Base-by-base conservation (phyloP, 2,888 invertebrate species). In the Eudasyphora cyanicolor region DNA sequence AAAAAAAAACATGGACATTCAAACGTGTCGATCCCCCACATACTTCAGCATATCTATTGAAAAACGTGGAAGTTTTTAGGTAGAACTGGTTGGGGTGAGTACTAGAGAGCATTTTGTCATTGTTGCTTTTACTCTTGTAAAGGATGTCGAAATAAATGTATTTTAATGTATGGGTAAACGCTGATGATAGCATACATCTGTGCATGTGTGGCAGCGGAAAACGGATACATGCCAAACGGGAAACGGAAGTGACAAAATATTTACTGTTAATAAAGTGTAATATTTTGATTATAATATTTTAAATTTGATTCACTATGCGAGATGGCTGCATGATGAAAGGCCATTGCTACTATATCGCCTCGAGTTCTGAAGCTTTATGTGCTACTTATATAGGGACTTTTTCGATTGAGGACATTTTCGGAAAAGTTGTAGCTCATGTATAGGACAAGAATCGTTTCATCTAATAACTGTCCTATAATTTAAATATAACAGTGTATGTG, bases 221-320 rank as follows among this genome's bases (percentile, higher is more conserved):
- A 51, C 84, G 84, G 84, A 84, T 78, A 67, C 78, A 51, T 57
- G 42, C 54, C 60, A 71, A 85, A 69, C 84, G 84, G 84, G 73
- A 84, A 79, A 82, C 79, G 85, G 85, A 85, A 76, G 85, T 80
- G 75, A 80, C 85, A 85, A 85, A 85, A 85, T 85, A 85, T 82
- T 85, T 85, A 64, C 76, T 80, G 21, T 69, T 17, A 64, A 82
- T 54, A 82, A 74, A 54, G 74, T 82, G 74, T 74, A 79, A 79
- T 79, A 79, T 82, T 79, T 74, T 76, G 79, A 82, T n/a, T n/a
- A n/a, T 82, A 79, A 77, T 73, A 57, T 73, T 76, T 81, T 57
- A 12, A 57, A 57, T 57, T 27, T 57, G 57, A 57, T 57, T 57
- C n/a, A n/a, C n/a, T n/a, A n/a, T n/a, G n/a, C n/a, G n/a, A n/a